Evolutionary conservation across 1,140 invertebrate species (phyloP).

Genomic region (Drosophila aff.): DNA sequence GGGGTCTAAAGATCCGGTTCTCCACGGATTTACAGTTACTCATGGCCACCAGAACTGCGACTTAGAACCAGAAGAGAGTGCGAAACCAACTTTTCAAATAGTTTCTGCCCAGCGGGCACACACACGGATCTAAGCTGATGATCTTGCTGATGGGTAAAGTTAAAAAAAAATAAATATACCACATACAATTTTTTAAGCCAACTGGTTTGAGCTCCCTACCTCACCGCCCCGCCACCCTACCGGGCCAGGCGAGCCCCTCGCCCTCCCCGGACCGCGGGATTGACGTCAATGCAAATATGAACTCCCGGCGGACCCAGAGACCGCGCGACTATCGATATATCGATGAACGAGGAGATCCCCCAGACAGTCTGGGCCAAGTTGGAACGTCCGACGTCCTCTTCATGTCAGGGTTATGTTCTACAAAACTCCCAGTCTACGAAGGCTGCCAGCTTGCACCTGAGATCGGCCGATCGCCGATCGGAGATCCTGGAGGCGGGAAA

Average conservation of each 20-base stretch:
- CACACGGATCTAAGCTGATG: slow-evolving; percentile 35
- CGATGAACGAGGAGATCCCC: slow-evolving; percentile 25
- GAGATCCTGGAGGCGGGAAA: slow-evolving; percentile 40
- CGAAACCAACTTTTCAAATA: slow-evolving; percentile 27
- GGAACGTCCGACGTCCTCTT: slow-evolving; percentile 25
- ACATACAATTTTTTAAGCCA: slow-evolving; percentile 28
- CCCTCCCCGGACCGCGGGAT: slow-evolving; percentile 40
- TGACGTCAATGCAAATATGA: slow-evolving; percentile 80
- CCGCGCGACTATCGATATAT: slow-evolving; percentile 33
- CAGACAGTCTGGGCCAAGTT: slow-evolving; percentile 34
- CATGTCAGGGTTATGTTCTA: slow-evolving; percentile 78
- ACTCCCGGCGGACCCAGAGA: slow-evolving; percentile 33
- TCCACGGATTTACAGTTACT: slow-evolving; percentile 27
- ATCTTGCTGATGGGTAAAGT: slow-evolving; percentile 11
- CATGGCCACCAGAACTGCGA: slow-evolving; percentile 34
- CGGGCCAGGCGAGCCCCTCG: slow-evolving; percentile 4
- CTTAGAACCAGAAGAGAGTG: slow-evolving; percentile 34
- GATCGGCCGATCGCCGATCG: slow-evolving; percentile 37
- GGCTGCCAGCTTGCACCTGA: slow-evolving; percentile 54
- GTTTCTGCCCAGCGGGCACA: slow-evolving; percentile 23
- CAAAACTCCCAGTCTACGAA: slow-evolving; percentile 39
- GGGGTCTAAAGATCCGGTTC: slow-evolving; percentile 57
- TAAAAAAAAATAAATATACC: slow-evolving; percentile 7
- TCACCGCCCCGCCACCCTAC: slow-evolving; percentile 4
- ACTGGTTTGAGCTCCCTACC: slow-evolving; percentile 30